Base-by-base conservation (phyloP, 1,140 invertebrate species). In the Bilobella aurantiaca region DNA sequence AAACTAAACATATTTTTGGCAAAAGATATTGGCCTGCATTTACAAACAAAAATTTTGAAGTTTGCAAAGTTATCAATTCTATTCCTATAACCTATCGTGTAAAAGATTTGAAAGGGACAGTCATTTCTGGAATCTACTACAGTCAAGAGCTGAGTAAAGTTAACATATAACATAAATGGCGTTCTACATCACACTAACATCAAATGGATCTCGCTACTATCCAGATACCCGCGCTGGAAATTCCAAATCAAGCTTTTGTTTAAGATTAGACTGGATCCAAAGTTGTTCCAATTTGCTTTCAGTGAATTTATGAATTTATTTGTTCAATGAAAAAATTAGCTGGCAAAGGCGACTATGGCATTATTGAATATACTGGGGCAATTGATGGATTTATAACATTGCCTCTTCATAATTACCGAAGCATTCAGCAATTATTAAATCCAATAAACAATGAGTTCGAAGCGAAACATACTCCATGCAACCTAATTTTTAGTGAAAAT, bases 91-190 rank as follows among this genome's bases (percentile, higher is more conserved):
- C 34, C 8, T 42, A 42, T 42, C 34, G 34, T 18, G 18, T 42
- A 8, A 42, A 42, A 42, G 34, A 42, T 18, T 12, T 42, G 34
- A 42, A 42, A 42, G 34, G 34, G 18, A 18, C 8, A 42, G 34
- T 42, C 18, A 18, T 42, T 8, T 12, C 8, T 42, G 34, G 34
- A 8, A 42, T 42, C 8, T 42, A 42, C 34, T 42, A 42, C 18
- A 8, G 8, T 42, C 57, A 62, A 42, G 62, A 64, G 12, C 28
- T 68, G 23, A 62, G 21, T 14, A 62, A 62, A 62, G 31, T 59
- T 34, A 14, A 14, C 5, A 25, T 31, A 27, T 59, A 31, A 42
- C 14, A 8, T 18, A 29, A n/a, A 59, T 59, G 58, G 5, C 12
- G 8, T 34, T 31, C 18, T 59, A 59, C 58, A 8, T 59, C 8